Evolutionary conservation across 1,140 invertebrate genomes (phyloP).

Genomic region (Helicoverpa armigera): DNA sequence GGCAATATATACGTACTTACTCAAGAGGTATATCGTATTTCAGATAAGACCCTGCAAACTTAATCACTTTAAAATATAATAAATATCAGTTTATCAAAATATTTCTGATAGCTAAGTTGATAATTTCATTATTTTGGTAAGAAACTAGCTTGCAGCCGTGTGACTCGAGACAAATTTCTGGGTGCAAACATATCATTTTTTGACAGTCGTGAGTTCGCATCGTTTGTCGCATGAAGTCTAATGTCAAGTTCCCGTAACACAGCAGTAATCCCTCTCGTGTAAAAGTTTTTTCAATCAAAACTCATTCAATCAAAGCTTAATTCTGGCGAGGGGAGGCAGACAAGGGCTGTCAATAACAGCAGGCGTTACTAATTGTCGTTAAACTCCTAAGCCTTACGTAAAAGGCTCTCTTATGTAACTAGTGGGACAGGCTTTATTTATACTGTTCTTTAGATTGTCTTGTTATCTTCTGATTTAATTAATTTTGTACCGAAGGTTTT

Average conservation of each 20-base stretch:
- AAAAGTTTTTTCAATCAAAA: slow-evolving; percentile 63
- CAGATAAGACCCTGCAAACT: too few species aligned
- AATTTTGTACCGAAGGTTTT: neutral
- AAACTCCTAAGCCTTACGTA: slow-evolving; percentile 37
- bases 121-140: too few species aligned
- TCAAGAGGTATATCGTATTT: too few species aligned
- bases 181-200: too few species aligned
- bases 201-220: too few species aligned
- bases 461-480: neutral
- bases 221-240: neutral
- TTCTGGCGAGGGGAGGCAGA: slow-evolving; percentile 24
- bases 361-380: slow-evolving; percentile 48
- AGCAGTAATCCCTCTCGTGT: neutral
- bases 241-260: neutral
- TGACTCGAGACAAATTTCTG: too few species aligned
- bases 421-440: slow-evolving; percentile 5
- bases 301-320: slow-evolving; percentile 53
- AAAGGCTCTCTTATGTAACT: slow-evolving; percentile 18
- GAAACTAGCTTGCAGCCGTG: too few species aligned
- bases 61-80: too few species aligned
- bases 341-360: slow-evolving; percentile 49
- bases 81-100: too few species aligned
- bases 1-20: too few species aligned
- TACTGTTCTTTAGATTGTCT: neutral
- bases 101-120: too few species aligned